A percentile compares a stretch with the other conserved stretches of the same genome.
phyloP scores from a whole-genome alignment of 1,140 invertebrate species.

The Temnothorax longispinosus region DNA sequence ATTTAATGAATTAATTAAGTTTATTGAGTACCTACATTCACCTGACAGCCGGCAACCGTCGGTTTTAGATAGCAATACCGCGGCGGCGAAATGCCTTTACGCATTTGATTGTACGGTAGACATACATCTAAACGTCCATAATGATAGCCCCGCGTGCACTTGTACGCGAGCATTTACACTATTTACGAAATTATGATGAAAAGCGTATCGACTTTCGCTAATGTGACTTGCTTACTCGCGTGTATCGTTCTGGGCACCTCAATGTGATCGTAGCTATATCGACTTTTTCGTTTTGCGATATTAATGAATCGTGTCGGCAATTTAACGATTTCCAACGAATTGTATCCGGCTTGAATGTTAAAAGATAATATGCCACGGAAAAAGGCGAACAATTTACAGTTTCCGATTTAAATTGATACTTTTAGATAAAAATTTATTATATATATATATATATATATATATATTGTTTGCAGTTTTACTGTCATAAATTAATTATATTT shows the following conservation, averaged over 20 bases:
- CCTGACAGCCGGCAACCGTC: background rate
- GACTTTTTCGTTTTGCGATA: background rate
- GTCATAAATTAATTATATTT: background rate
- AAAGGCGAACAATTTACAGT: background rate
- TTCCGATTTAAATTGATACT: background rate
- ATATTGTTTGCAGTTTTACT: background rate
- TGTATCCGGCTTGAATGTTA: slow-evolving; percentile 13
- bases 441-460: background rate
- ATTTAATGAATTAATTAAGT: slow-evolving; percentile 43
- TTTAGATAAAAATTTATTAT: background rate
- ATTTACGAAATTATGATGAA: slow-evolving; percentile 59
- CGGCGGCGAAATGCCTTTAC: slow-evolving; percentile 10
- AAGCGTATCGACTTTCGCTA: slow-evolving; percentile 26
- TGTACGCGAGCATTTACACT: slow-evolving; percentile 20
- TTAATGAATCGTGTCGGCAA: slow-evolving; percentile 17
- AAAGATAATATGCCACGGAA: background rate
- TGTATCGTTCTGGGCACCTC: background rate
- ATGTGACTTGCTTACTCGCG: background rate
- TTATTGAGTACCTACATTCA: slow-evolving; percentile 2
- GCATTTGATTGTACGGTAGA: slow-evolving; percentile 32
- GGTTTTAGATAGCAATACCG: slow-evolving; percentile 28
- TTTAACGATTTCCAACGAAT: background rate
- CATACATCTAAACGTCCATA: slow-evolving; percentile 20
- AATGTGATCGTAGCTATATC: background rate
- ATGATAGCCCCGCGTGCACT: slow-evolving; percentile 15